Percentiles rank a stretch among this genome's conserved stretches.
Conservation (phyloP, 2,888 invertebrate species). For the Caenorhabditis uteleia region DNA sequence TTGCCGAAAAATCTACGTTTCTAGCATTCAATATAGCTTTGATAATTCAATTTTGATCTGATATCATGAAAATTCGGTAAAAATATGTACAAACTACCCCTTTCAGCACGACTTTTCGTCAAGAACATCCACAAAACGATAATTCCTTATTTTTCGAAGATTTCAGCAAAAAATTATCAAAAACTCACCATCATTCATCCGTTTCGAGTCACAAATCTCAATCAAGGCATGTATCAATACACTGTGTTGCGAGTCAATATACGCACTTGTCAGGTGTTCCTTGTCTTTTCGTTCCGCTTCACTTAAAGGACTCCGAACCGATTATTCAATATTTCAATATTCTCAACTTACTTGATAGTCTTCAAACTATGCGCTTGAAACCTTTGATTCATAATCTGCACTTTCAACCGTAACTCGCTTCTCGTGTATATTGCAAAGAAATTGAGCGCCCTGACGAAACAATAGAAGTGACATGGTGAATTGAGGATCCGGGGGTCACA, state of each 20-base stretch:
- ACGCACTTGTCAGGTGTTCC: slow-evolving; percentile 28
- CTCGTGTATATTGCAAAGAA: slow-evolving; percentile 32
- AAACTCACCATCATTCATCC: slow-evolving; percentile 39
- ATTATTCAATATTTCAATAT: not conserved
- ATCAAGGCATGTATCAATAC: slow-evolving; percentile 40
- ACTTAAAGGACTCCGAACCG: slow-evolving; percentile 8
- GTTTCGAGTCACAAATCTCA: slow-evolving; percentile 38
- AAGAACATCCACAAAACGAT: too few relatives aligned
- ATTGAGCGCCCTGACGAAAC: slow-evolving; percentile 30
- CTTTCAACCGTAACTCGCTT: slow-evolving; percentile 21
- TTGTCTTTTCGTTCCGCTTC: slow-evolving; percentile 36
- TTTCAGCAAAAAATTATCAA: too few relatives aligned
- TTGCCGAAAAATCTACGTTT: too few relatives aligned
- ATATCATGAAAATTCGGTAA: not conserved
- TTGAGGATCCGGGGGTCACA: slow-evolving; percentile 39
- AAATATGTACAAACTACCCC: too few relatives aligned
- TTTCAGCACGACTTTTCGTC: too few relatives aligned
- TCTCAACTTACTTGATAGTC: not conserved
- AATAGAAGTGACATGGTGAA: slow-evolving; percentile 42
- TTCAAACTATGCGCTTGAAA: not conserved
- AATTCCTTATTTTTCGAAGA: too few relatives aligned
- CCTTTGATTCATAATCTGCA: slow-evolving; percentile 2
- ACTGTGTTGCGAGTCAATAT: slow-evolving; percentile 35
- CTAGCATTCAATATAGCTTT: too few relatives aligned
- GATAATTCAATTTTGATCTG: too few relatives aligned